Conservation (phyloP, 2,113 vertebrate genomes). For the Cnemophilus loriae region DNA sequence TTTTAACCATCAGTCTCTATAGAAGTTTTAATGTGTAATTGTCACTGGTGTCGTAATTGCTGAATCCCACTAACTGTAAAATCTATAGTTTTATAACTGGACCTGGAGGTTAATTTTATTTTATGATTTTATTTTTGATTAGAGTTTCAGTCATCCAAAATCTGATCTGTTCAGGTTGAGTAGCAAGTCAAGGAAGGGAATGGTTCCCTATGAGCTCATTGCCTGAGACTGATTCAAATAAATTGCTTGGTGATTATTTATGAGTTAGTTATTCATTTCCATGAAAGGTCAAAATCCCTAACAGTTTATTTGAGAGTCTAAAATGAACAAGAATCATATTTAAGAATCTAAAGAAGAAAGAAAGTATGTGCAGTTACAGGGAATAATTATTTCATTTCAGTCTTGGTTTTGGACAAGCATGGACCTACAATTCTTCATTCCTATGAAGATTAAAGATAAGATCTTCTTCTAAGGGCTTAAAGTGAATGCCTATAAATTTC, state of each 20-base stretch:
- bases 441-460: not conserved
- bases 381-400: not conserved
- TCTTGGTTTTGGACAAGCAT: not conserved
- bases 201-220: not conserved
- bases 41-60: not conserved
- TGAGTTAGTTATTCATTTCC: not conserved
- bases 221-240: not conserved
- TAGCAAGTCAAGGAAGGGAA: not conserved
- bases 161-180: not conserved
- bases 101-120: not conserved
- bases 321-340: not conserved
- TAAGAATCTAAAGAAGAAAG: not conserved
- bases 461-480: not conserved
- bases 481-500: not conserved
- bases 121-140: not conserved
- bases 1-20: not conserved
- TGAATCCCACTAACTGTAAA: not conserved
- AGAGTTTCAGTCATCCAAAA: not conserved
- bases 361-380: not conserved
- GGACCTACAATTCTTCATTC: not conserved
- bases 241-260: not conserved
- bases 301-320: not conserved
- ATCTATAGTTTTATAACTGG: not conserved
- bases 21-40: not conserved
- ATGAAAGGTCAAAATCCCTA: not conserved